A percentile compares a stretch with the other conserved stretches of the same genome.
Evolutionary conservation across 2,113 vertebrate species (phyloP).

Genomic region (Notothenia rossii): DNA sequence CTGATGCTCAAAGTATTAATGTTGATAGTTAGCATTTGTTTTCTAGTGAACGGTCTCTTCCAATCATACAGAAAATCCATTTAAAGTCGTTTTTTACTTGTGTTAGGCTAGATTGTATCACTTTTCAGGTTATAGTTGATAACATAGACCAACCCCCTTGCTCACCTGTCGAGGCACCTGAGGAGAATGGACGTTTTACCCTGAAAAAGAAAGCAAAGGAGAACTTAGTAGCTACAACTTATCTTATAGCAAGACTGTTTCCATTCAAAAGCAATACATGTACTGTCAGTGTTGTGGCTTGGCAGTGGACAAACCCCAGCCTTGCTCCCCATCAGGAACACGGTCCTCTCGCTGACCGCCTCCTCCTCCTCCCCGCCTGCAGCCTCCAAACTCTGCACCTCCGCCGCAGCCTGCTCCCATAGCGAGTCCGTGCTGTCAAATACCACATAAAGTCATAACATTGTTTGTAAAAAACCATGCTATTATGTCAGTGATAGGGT

Average conservation of each 20-base stretch:
- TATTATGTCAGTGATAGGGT: background rate
- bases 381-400: constrained; percentile 83
- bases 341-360: constrained; percentile 85
- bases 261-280: background rate
- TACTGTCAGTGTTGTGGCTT: too few relatives aligned
- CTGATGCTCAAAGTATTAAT: background rate
- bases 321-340: constrained; percentile 94
- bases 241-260: background rate
- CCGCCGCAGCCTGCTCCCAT: constrained; percentile 92
- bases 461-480: background rate
- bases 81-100: too few relatives aligned
- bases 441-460: background rate
- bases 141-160: too few relatives aligned
- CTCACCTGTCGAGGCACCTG: constrained; percentile 93
- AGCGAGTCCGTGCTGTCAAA: constrained; percentile 85
- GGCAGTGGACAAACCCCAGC: constrained; percentile 84
- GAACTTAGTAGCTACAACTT: background rate
- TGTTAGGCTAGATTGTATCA: background rate
- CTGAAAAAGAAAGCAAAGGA: constrained; percentile 44
- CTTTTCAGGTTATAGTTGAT: background rate
- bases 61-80: too few relatives aligned
- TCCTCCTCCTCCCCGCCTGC: constrained; percentile 53
- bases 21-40: background rate
- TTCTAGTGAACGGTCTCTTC: background rate
- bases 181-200: constrained; percentile 96